Percentiles rank a stretch among this genome's conserved stretches.
phyloP scores from a whole-genome alignment of 2,113 vertebrate species.

The Himantopus leucocephalus region DNA sequence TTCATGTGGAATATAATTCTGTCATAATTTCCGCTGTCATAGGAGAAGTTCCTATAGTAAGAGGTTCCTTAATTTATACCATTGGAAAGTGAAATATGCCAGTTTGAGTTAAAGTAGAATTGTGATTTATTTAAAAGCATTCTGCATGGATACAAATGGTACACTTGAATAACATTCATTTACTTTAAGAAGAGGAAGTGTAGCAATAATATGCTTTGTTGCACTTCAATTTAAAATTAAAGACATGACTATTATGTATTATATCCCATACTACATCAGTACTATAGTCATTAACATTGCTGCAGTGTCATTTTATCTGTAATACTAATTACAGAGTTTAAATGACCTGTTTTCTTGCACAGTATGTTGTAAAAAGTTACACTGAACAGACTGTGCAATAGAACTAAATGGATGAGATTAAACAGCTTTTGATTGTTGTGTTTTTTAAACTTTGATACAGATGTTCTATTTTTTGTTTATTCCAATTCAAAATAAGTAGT shows the following conservation, averaged over 20 bases:
- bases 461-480: conserved; percentile 2
- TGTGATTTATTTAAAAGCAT: not conserved
- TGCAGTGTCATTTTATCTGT: conserved; percentile 67
- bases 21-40: not conserved
- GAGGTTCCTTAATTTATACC: not conserved
- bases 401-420: not conserved
- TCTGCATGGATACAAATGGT: not conserved
- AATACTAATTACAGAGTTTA: conserved; percentile 69
- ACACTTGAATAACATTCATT: conserved; percentile 68
- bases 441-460: not conserved
- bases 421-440: not conserved
- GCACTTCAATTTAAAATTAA: conserved; percentile 79
- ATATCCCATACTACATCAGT: conserved; percentile 64
- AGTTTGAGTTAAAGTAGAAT: not conserved
- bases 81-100: not conserved
- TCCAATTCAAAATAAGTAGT: not conserved
- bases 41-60: not conserved
- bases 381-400: conserved; percentile 17
- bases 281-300: conserved; percentile 70
- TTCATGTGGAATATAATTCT: not conserved
- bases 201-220: conserved; percentile 73
- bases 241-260: conserved; percentile 72
- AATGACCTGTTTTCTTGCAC: conserved; percentile 63
- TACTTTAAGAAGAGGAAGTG: conserved; percentile 69
- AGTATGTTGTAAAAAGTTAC: conserved; percentile 57